Base-by-base conservation (phyloP, 2,797 vertebrate species). In the Bradypodion pumilum region DNA sequence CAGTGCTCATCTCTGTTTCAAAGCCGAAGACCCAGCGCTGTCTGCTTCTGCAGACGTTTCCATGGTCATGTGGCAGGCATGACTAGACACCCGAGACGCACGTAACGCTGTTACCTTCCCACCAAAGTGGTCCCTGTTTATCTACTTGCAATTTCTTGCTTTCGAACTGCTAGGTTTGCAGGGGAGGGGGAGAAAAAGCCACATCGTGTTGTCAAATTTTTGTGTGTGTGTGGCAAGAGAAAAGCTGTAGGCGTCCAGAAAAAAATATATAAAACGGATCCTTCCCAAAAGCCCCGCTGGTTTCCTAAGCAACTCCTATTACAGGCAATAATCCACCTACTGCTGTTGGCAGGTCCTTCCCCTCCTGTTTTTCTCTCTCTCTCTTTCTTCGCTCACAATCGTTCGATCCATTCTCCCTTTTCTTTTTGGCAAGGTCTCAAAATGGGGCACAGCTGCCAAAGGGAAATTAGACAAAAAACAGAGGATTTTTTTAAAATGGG, bases 251-350 rank as follows among this genome's bases (percentile, higher is more conserved):
- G 74, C 70, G 59, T 59, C 5, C 1, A 70, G 52, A 32, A 19
- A n/a, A n/a, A n/a, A n/a, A n/a, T n/a, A n/a, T n/a, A n/a, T n/a
- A n/a, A n/a, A n/a, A n/a, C 13, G n/a, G 35, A 37, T 15, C 25
- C n/a, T 60, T 60, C 65, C 62, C 40, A 59, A 5, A 0, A 32
- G 52, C 37, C 2, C 56, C 1, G 16, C 21, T 8, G 5, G 62
- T 85, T 80, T 80, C 82, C 84, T 80, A 74, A 80, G 84, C 84
- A 85, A 85, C 83, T 52, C 13, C 44, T 19, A 60, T 15, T 2
- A 1, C 27, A 21, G 49, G 37, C 44, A 56, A 59, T 7, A 1
- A 9, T 4, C 59, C 76, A 65, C 59, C 44, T 74, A 42, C 60
- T 35, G 7, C 1, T 32, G 13, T 16, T 8, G 44, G 60, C 83